Conservation (phyloP, 2,888 invertebrate species). For the Morpho achilles region DNA sequence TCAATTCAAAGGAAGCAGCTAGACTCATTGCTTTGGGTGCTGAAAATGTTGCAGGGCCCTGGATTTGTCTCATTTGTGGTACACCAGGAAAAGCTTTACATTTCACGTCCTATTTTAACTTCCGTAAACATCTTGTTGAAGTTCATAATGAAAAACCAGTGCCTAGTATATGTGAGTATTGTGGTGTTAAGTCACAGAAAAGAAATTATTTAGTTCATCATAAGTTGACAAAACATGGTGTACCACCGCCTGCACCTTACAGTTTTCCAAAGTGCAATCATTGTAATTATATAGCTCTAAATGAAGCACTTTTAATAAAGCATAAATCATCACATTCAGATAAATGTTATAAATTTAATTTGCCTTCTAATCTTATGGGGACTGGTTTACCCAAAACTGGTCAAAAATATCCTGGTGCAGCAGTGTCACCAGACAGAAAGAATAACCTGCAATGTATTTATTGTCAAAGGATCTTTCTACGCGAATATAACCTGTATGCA, state of each 20-base stretch:
- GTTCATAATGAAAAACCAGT: slow-evolving; percentile 89
- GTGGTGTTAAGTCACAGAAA: slow-evolving; percentile 87
- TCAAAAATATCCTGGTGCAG: slow-evolving; percentile 56
- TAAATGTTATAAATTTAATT: slow-evolving; percentile 47
- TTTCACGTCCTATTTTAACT: slow-evolving; percentile 88
- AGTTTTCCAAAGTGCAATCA: slow-evolving; percentile 88
- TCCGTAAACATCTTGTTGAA: slow-evolving; percentile 89
- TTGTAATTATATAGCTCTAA: slow-evolving; percentile 88
- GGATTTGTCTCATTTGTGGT: slow-evolving; percentile 89
- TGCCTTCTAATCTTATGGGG: not conserved
- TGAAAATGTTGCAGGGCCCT: slow-evolving; percentile 85
- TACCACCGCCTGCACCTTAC: slow-evolving; percentile 84
- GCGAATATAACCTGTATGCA: slow-evolving; percentile 84
- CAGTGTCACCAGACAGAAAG: slow-evolving; percentile 48
- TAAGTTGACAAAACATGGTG: slow-evolving; percentile 87
- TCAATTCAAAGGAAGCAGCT: slow-evolving; percentile 81
- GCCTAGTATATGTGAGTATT: slow-evolving; percentile 88
- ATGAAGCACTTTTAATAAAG: slow-evolving; percentile 82
- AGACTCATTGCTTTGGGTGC: slow-evolving; percentile 79
- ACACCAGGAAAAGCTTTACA: slow-evolving; percentile 82
- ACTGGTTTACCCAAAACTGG: slow-evolving; percentile 72
- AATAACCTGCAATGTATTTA: slow-evolving; percentile 82
- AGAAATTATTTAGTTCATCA: slow-evolving; percentile 88
- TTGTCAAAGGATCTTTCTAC: slow-evolving; percentile 85
- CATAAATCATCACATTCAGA: slow-evolving; percentile 84